Evolutionary conservation across 23 tunicate species (phyloP), one percentile per base, ranked within the genome.

Genomic region (Clavelina lepadiformis): DNA sequence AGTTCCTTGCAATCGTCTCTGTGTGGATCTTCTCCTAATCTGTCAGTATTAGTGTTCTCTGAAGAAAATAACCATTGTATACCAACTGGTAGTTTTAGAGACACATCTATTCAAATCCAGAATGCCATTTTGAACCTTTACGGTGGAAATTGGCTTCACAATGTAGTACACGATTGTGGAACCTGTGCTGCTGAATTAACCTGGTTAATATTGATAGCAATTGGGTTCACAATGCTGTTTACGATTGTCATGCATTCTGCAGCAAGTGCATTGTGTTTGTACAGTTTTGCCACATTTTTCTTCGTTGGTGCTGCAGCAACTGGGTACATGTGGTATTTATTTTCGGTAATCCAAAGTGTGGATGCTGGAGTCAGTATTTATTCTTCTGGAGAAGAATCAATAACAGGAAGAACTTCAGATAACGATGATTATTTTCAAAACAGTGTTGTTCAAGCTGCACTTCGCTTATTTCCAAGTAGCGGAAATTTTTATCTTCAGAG

Each of bases 151-250:
- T 87, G 96, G 96, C 51, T 79, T 5, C 54, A 71, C 38, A 74
- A 87, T 61, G 20, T 87, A 5, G 67, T 87, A 1, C 82, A 83
- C 24, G 96, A 87, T 63, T 87, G 87, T 46, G 52, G 45, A 0
- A 72, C 60, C 18, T 82, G 88, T 46, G 77, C 82, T 1, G 82
- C 87, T 5, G 96, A 87, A 49, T 27, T 87, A 50, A 87, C 96
- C 1, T 87, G 96, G 96, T 51, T 87, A 13, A 50, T 65, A 13
- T 55, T 87, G 22, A 79, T 87, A 28, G 73, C 96, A 18, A 20
- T 71, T 27, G 77, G 41, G 24, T 87, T 60, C 55, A 64, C 96
- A 5, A 26, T 79, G 61, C 34, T 79, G 5, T 87, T 73, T 61
- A 20, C 74, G 21, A 22, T 68, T 0, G 65, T 87, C 0, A 59